Percentiles rank a stretch among this genome's conserved stretches.
phyloP scores from a whole-genome alignment of 2,888 invertebrate genomes.

The Nemotelus nigrinus region DNA sequence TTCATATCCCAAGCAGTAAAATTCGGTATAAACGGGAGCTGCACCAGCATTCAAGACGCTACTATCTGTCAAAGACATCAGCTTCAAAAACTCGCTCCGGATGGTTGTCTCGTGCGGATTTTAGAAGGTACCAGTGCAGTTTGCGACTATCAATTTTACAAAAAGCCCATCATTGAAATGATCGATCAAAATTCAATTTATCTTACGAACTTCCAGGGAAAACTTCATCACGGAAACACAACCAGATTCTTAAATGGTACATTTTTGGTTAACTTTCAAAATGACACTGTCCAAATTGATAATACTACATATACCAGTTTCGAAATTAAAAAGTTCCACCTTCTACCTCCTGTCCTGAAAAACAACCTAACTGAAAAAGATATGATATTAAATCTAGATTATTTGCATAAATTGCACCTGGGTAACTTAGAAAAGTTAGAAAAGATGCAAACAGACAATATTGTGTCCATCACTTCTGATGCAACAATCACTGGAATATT shows the following conservation, averaged over 20 bases:
- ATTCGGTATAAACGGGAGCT: not conserved
- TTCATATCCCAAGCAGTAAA: no score
- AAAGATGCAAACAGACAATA: not conserved
- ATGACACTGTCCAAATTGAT: slow-evolving; percentile 32
- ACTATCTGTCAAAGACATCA: not conserved
- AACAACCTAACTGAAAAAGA: slow-evolving; percentile 8
- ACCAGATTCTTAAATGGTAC: slow-evolving; percentile 29
- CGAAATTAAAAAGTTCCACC: slow-evolving; percentile 23
- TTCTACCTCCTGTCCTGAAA: slow-evolving; percentile 33
- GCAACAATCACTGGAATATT: not conserved
- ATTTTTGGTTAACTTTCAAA: slow-evolving; percentile 15
- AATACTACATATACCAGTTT: slow-evolving; percentile 1
- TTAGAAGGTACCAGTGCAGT: slow-evolving; percentile 5
- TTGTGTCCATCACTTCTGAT: not conserved
- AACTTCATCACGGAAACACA: not conserved
- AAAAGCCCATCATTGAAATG: not conserved
- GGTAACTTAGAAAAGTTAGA: not conserved
- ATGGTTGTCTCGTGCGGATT: slow-evolving; percentile 10
- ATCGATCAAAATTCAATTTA: slow-evolving; percentile 34
- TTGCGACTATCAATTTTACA: slow-evolving; percentile 22
- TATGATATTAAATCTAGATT: slow-evolving; percentile 18
- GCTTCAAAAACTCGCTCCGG: not conserved
- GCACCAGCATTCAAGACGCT: not conserved
- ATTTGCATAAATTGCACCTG: slow-evolving; percentile 20
- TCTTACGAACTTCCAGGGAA: slow-evolving; percentile 37